A percentile compares a stretch with the other conserved stretches of the same genome.
Conservation (phyloP, 2,888 invertebrate genomes). For the Drosophila prolongata region DNA sequence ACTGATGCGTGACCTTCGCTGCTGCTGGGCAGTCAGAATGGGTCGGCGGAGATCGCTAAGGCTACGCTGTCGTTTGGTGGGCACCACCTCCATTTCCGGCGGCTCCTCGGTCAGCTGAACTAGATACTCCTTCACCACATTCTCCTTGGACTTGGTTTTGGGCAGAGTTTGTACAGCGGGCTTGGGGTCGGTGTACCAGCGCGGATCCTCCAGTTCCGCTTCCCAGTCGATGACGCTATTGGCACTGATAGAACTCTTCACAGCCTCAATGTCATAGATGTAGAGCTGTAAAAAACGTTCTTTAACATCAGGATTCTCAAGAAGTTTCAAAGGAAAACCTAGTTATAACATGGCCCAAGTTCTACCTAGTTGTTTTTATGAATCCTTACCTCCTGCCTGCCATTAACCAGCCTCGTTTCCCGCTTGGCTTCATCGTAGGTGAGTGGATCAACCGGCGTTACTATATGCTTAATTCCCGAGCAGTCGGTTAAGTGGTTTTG, state of each 20-base stretch:
- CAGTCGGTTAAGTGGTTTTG: constrained; percentile 68
- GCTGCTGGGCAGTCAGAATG: constrained; percentile 15
- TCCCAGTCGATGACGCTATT: constrained; percentile 67
- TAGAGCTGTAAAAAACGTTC: constrained; percentile 50
- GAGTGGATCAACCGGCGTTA: constrained; percentile 43
- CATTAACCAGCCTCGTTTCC: constrained; percentile 53
- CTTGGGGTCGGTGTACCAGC: constrained; percentile 71
- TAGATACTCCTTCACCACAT: constrained; percentile 31
- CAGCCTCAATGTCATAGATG: constrained; percentile 72
- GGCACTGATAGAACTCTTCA: constrained; percentile 28
- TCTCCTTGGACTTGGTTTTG: constrained; percentile 68
- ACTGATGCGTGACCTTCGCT: constrained; percentile 10
- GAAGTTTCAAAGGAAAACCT: background rate
- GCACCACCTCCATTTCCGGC: background rate
- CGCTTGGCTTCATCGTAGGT: constrained; percentile 56
- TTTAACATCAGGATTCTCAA: background rate
- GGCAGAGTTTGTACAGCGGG: background rate
- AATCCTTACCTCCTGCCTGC: constrained; percentile 65
- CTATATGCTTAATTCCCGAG: constrained; percentile 56
- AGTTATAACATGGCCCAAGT: too few species aligned
- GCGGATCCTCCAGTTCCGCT: constrained; percentile 77
- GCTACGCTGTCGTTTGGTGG: constrained; percentile 1
- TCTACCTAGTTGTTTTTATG: background rate
- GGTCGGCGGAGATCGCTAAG: background rate
- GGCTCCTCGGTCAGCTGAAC: background rate